Evolutionary conservation across 1,140 invertebrate species (phyloP).

Genomic region (Drosophila insularis): DNA sequence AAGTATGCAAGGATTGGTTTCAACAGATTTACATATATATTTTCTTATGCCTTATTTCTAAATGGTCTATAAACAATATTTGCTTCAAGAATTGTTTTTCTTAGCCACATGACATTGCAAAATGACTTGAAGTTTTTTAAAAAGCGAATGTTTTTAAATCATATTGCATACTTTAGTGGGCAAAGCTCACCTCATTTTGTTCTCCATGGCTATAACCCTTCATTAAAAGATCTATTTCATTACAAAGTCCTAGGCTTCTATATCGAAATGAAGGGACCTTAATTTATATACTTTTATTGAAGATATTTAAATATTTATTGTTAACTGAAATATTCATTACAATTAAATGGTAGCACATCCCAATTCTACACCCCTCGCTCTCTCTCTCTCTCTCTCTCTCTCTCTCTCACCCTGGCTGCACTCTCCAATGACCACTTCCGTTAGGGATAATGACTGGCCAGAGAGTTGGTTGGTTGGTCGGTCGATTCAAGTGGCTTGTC

Average conservation of each 20-base stretch:
- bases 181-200: too few species aligned
- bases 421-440: neutral
- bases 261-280: neutral
- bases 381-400: neutral
- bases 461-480: neutral
- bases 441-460: conserved; percentile 1
- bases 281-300: neutral
- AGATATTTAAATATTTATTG: conserved; percentile 8
- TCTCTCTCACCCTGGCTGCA: neutral
- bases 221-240: too few species aligned
- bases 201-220: too few species aligned
- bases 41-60: too few species aligned
- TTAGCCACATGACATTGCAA: too few species aligned
- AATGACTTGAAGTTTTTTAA: too few species aligned
- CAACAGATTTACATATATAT: too few species aligned
- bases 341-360: neutral
- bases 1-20: too few species aligned
- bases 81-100: too few species aligned
- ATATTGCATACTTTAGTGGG: too few species aligned
- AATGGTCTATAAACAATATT: too few species aligned
- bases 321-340: neutral
- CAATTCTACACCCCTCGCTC: neutral
- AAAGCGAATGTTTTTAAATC: too few species aligned
- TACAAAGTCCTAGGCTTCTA: neutral
- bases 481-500: conserved; percentile 27